Percentiles rank a stretch among this genome's conserved stretches.
These are phyloP conservation scores for Sorex maritimensis DNA, from an alignment of 2,797 vertebrate species.

Conservation along the genomic window DNA sequence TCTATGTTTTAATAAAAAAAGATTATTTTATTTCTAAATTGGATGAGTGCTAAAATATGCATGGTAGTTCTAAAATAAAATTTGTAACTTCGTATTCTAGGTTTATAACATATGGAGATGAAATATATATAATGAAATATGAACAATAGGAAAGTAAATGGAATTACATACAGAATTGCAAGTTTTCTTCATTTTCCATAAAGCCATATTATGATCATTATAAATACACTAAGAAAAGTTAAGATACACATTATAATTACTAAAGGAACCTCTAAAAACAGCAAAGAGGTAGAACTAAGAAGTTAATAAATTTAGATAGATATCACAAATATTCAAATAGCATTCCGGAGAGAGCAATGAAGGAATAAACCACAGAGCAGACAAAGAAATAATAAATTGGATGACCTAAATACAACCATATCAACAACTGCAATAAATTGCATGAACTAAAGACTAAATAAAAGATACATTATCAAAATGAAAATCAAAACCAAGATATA, in stretches of 20 bases:
- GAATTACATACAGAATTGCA: neutral
- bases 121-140: neutral
- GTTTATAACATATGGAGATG: neutral
- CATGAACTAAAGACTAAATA: neutral
- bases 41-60: neutral
- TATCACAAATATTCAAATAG: constrained; percentile 15
- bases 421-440: neutral
- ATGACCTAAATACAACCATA: neutral
- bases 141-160: constrained; percentile 30
- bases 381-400: neutral
- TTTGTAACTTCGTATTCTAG: neutral
- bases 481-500: neutral
- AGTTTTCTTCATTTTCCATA: constrained; percentile 44
- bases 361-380: neutral
- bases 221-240: neutral
- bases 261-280: constrained; percentile 3
- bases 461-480: neutral
- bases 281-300: neutral
- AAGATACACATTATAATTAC: neutral
- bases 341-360: neutral
- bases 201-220: neutral
- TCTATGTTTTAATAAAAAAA: neutral
- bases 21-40: neutral
- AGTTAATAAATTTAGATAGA: neutral
- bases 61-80: constrained; percentile 37